Evolutionary conservation across 64 coral and sea anemone genomes (phyloP), one percentile per base, ranked within the genome.

Genomic region (Stylophora pistillata): DNA sequence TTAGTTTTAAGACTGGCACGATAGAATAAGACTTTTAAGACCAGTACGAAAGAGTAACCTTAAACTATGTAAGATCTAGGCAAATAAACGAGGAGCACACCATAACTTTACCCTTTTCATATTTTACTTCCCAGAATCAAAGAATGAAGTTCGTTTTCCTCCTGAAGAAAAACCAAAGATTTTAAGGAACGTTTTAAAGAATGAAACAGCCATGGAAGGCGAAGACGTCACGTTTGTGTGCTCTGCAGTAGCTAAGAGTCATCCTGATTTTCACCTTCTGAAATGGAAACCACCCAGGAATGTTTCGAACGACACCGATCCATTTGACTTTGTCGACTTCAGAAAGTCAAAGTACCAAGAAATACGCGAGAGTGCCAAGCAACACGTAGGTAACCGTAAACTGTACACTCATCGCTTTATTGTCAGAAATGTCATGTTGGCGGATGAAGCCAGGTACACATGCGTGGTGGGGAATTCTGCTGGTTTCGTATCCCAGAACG

Each of bases 391-490:
- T 11, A 47, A 77, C 6, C 56, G 59, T 5, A 29, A 59, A 14
- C 59, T 75, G 9, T 86, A 86, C n/a, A 77, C 56, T 29, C 90
- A 91, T 53, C 74, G 74, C 23, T 60, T 91, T n/a, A 32, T 81
- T 74, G 53, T 91, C 17, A 37, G 72, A 27, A 91, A 91, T 58
- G 90, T 91, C 10, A 86, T 33, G n/a, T 27, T 41, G 58, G 28
- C 73, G 47, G 90, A 91, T 56, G 80, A 91, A 26, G 90, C 80
- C 41, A 73, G 64, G 54, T 91, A 91, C 73, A 86, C 90, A 29
- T 91, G 90, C 37, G 31, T 91, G 73, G 90, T 86, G 27, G 58
- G 90, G 53, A 74, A 76, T 30, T 69, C 71, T 13, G 87, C 72
- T 54, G 60, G 74, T 68, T 83, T 33, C 30, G 87, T 78, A 26